phyloP scores from a whole-genome alignment of 1,140 invertebrate genomes.

The Galendromus occidentalis region DNA sequence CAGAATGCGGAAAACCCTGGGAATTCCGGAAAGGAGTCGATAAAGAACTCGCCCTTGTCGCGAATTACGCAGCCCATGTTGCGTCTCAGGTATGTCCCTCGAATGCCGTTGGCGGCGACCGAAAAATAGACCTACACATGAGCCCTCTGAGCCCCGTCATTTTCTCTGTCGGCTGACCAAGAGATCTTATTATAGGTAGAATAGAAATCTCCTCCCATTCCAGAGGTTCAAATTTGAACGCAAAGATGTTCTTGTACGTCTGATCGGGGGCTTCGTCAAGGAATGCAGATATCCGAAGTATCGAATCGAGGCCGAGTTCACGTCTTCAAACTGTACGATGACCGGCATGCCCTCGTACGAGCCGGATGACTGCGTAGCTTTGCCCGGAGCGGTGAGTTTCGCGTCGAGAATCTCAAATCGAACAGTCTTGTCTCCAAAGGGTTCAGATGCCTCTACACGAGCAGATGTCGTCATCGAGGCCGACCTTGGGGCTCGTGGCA shows the following conservation, averaged over 20 bases:
- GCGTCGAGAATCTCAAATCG: background rate
- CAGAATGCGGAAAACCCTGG: background rate
- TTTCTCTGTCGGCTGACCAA: too few species aligned
- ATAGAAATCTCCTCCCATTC: background rate
- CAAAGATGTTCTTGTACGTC: background rate
- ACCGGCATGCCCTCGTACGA: background rate
- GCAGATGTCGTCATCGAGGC: background rate
- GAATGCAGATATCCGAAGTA: background rate
- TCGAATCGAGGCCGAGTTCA: background rate
- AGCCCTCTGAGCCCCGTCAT: too few species aligned
- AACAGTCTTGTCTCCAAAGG: background rate
- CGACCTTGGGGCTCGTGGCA: background rate
- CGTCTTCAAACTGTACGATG: background rate
- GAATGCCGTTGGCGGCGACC: background rate
- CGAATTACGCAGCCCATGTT: background rate
- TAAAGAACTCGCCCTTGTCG: background rate
- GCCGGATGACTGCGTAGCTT: background rate
- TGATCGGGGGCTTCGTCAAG: background rate
- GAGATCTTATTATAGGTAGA: background rate
- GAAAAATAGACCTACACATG: too few species aligned
- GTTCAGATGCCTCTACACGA: background rate
- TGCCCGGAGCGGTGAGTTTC: constrained; percentile 4
- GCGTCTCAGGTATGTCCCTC: background rate
- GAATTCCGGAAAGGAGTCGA: background rate
- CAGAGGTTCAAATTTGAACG: background rate